A percentile compares a stretch with the other conserved stretches of the same genome.
Conservation (phyloP, 2,113 vertebrate species). For the Gnathonemus echidnorhynchus region DNA sequence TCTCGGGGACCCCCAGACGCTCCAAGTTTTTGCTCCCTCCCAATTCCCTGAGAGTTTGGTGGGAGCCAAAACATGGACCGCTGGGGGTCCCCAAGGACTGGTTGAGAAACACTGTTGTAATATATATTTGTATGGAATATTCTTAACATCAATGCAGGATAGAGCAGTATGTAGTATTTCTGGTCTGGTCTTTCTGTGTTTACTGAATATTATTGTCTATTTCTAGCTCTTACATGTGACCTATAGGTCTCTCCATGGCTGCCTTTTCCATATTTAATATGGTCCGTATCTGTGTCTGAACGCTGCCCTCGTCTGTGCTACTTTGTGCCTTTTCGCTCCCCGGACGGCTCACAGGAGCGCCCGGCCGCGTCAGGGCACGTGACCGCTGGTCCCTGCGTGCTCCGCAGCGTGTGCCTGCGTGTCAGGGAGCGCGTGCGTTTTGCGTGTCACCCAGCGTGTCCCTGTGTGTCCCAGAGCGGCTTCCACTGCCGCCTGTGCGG, state of each 20-base stretch:
- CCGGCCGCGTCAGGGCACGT: background rate
- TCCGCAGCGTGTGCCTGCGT: background rate
- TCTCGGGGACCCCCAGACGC: too few relatives aligned
- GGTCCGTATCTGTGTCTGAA: background rate
- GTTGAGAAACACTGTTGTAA: background rate
- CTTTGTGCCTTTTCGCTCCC: background rate
- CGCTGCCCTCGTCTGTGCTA: background rate
- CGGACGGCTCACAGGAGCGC: background rate
- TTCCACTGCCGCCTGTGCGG: constrained; percentile 72
- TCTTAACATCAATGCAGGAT: background rate
- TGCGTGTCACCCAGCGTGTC: background rate
- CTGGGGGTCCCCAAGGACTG: too few relatives aligned
- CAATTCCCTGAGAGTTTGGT: too few relatives aligned
- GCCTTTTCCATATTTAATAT: background rate
- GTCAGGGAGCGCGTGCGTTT: background rate
- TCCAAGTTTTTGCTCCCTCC: too few relatives aligned
- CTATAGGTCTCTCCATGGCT: background rate
- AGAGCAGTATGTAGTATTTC: background rate
- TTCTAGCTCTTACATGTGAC: background rate
- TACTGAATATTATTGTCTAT: background rate
- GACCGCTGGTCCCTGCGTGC: background rate
- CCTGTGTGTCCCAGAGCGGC: constrained; percentile 68
- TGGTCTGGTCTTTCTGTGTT: background rate
- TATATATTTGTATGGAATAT: background rate
- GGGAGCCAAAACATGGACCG: too few relatives aligned